A percentile compares a stretch with the other conserved stretches of the same genome.
phyloP scores from a whole-genome alignment of 2,888 invertebrate species.

The Sarcophaga carnaria region DNA sequence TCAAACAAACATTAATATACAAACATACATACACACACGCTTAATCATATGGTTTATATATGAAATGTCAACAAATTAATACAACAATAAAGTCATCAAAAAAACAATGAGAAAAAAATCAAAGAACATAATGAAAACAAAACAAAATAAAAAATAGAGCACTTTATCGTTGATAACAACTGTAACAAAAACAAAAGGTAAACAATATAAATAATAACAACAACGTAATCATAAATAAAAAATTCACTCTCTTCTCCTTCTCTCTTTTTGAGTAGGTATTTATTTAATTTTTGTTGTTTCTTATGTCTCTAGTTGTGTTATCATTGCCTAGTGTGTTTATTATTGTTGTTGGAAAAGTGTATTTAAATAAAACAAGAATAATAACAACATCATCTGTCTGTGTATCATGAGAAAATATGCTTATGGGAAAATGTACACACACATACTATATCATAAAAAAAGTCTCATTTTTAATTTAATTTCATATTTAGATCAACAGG shows the following conservation, averaged over 20 bases:
- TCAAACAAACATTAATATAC: background rate
- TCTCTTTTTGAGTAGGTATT: background rate
- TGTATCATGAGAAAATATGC: background rate
- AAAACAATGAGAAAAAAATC: slow-evolving; percentile 1
- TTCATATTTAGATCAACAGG: slow-evolving; percentile 2
- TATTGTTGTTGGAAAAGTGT: slow-evolving; percentile 1
- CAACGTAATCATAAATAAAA: slow-evolving; percentile 14
- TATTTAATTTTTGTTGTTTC: background rate
- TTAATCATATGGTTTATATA: background rate
- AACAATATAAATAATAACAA: slow-evolving; percentile 11
- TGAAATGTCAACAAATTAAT: slow-evolving; percentile 21
- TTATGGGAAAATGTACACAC: background rate
- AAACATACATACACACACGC: no score
- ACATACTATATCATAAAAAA: background rate
- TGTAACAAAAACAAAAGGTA: slow-evolving; percentile 11
- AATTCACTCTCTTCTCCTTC: background rate
- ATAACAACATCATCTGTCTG: background rate
- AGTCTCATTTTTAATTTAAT: background rate
- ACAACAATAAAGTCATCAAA: slow-evolving; percentile 23
- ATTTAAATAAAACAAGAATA: background rate
- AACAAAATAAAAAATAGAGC: slow-evolving; percentile 12
- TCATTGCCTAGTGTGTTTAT: background rate
- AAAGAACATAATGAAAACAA: background rate
- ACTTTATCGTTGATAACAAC: slow-evolving; percentile 30
- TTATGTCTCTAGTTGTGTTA: background rate